Conservation (phyloP, 1,140 invertebrate species). For the Euglossa dilemma region DNA sequence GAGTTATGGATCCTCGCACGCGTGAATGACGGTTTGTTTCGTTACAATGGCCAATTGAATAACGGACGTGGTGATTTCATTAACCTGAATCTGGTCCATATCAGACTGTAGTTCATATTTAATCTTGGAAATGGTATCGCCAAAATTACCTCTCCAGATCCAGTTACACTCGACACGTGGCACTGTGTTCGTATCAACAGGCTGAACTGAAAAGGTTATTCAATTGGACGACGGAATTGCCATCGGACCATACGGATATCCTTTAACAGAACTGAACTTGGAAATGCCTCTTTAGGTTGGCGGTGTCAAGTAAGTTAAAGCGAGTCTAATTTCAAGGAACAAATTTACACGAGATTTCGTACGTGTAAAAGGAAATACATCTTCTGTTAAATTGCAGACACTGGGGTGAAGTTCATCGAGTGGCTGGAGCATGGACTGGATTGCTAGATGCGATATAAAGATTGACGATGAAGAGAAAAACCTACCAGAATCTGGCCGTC, state of each 20-base stretch:
- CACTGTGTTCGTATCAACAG: slow-evolving; percentile 90
- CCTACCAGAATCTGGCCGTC: slow-evolving; percentile 83
- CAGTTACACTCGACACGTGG: slow-evolving; percentile 88
- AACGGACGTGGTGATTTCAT: slow-evolving; percentile 93
- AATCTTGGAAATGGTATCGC: slow-evolving; percentile 94
- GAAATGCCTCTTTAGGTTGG: slow-evolving; percentile 92
- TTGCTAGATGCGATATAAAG: slow-evolving; percentile 93
- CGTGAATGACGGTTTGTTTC: slow-evolving; percentile 89
- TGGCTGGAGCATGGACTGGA: slow-evolving; percentile 88
- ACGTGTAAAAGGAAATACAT: background rate
- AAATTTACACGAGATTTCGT: slow-evolving; percentile 38
- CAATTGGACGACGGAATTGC: slow-evolving; percentile 89
- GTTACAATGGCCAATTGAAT: slow-evolving; percentile 92
- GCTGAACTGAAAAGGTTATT: slow-evolving; percentile 89
- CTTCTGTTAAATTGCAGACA: slow-evolving; percentile 82
- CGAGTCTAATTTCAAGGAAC: background rate
- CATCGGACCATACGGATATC: slow-evolving; percentile 87
- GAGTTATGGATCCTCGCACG: slow-evolving; percentile 94
- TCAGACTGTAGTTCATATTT: slow-evolving; percentile 91
- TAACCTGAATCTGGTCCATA: slow-evolving; percentile 90
- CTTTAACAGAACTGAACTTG: slow-evolving; percentile 92
- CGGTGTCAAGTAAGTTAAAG: slow-evolving; percentile 87
- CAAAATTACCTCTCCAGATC: slow-evolving; percentile 88
- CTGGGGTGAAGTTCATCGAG: slow-evolving; percentile 87
- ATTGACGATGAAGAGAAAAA: slow-evolving; percentile 91